Evolutionary conservation across 2,888 invertebrate genomes (phyloP).

Genomic region (Mylabris sibirica): DNA sequence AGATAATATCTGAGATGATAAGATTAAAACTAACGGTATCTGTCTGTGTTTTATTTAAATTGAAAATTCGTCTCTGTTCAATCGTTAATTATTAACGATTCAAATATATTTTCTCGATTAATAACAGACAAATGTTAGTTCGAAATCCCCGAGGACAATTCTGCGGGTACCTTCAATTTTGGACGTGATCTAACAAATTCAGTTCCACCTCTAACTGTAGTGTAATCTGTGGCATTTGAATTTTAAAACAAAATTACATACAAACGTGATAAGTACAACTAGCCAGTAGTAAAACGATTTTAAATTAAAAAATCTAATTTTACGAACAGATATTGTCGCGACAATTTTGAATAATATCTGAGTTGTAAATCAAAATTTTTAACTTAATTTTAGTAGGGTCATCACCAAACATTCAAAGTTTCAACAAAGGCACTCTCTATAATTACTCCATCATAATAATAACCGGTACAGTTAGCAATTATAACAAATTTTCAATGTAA

Average conservation of each 20-base stretch:
- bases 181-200: conserved; percentile 5
- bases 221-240: conserved; percentile 6
- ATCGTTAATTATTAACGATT: not conserved
- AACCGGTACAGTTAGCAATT: no score
- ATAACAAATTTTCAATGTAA: no score
- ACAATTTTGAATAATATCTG: no score
- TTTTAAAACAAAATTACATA: conserved; percentile 12
- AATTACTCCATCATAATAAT: no score
- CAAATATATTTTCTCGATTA: not conserved
- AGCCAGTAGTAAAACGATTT: not conserved
- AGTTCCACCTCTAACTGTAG: not conserved
- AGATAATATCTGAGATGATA: not conserved
- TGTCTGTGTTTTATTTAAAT: not conserved
- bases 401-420: no score
- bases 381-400: no score
- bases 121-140: not conserved
- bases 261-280: conserved; percentile 11
- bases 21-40: no score
- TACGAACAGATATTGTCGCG: not conserved
- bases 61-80: no score
- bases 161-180: conserved; percentile 6
- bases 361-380: no score
- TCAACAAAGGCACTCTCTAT: no score
- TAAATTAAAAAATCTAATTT: conserved; percentile 3
- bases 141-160: not conserved